A percentile compares a stretch with the other conserved stretches of the same genome.
Evolutionary conservation across 2,797 vertebrate genomes (phyloP).

Genomic region (Denticeps clupeoides): DNA sequence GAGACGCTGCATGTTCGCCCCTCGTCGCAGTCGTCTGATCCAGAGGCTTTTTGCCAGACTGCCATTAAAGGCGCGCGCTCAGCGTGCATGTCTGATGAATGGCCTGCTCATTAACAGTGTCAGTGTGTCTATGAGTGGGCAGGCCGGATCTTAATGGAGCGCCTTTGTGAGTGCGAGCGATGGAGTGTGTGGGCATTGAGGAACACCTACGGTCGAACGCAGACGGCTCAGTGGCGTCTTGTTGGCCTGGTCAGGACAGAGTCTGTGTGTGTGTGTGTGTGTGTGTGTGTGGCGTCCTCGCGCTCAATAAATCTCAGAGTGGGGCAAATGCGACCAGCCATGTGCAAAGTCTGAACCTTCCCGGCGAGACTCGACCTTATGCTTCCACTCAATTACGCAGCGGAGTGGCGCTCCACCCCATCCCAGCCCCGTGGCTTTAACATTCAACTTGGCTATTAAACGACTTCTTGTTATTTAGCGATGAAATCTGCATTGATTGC

Average conservation of each 20-base stretch:
- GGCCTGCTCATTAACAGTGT: slow-evolving; percentile 10
- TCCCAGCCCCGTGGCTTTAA: neutral
- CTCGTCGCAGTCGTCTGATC: too few relatives aligned
- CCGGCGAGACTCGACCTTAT: slow-evolving; percentile 30
- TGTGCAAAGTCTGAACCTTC: neutral
- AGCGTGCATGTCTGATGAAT: slow-evolving; percentile 33
- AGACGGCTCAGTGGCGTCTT: slow-evolving; percentile 28
- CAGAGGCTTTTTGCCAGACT: too few relatives aligned
- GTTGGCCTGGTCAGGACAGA: slow-evolving; percentile 21
- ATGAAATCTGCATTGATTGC: slow-evolving; percentile 24
- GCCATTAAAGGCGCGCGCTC: slow-evolving; percentile 15
- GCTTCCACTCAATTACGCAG: slow-evolving; percentile 35
- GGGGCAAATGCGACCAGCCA: neutral
- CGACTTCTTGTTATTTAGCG: slow-evolving; percentile 21
- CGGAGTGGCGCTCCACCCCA: slow-evolving; percentile 10
- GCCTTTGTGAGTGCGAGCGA: neutral
- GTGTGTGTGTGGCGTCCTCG: too few relatives aligned
- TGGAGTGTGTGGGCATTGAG: slow-evolving; percentile 31
- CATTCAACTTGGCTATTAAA: slow-evolving; percentile 14
- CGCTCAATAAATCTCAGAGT: too few relatives aligned
- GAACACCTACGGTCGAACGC: slow-evolving; percentile 41
- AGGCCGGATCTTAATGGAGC: neutral
- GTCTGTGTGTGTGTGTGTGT: too few relatives aligned
- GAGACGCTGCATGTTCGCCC: too few relatives aligned
- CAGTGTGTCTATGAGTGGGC: neutral